Percentiles rank a stretch among this genome's conserved stretches.
phyloP scores from a whole-genome alignment of 1,140 invertebrate genomes.

The Diachasma alloeum region DNA sequence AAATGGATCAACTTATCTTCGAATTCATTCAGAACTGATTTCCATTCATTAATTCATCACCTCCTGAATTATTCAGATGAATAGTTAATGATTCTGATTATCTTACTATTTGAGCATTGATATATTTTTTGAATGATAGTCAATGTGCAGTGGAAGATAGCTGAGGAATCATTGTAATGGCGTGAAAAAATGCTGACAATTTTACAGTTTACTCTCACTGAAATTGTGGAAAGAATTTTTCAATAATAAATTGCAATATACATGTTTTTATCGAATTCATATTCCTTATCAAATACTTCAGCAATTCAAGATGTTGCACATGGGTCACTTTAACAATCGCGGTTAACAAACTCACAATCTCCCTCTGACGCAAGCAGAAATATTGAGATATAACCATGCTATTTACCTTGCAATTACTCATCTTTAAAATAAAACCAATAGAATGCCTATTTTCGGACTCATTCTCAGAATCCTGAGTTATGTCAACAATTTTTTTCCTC shows the following conservation, averaged over 20 bases:
- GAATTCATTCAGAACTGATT: too few relatives aligned
- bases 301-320: not conserved
- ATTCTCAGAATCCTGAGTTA: not conserved
- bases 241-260: not conserved
- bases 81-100: too few relatives aligned
- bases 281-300: not conserved
- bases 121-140: too few relatives aligned
- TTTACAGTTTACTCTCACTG: too few relatives aligned
- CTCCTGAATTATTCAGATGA: too few relatives aligned
- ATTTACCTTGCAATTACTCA: not conserved
- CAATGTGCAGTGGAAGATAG: too few relatives aligned
- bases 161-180: too few relatives aligned
- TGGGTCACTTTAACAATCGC: not conserved
- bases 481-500: not conserved
- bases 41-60: too few relatives aligned
- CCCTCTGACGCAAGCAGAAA: not conserved
- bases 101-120: too few relatives aligned
- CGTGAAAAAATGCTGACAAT: too few relatives aligned
- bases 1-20: too few relatives aligned
- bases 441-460: not conserved
- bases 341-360: not conserved
- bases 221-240: not conserved
- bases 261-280: not conserved
- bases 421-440: not conserved
- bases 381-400: not conserved